Evolutionary conservation across 2,888 invertebrate genomes (phyloP), one percentile per base, ranked within the genome.

Genomic region (Drosophila villosipedis): DNA sequence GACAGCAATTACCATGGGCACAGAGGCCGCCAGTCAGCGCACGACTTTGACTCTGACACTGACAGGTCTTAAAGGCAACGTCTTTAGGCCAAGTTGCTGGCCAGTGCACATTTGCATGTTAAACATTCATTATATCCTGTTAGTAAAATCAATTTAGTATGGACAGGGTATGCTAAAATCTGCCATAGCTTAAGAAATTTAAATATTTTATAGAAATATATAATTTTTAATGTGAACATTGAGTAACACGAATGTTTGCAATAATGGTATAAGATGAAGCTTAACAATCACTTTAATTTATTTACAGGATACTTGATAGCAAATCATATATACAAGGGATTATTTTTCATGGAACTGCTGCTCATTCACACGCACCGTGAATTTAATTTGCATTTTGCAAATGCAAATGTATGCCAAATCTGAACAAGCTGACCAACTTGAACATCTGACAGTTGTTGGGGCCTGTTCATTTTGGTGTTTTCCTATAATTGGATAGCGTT

Each of bases 331-430:
- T 10, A 16, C 1, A 28, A 16, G 12, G 19, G 3, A 9, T 39
- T 52, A 19, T 49, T 43, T 60, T 37, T 55, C 28, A 12, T 37
- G 43, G n/a, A 43, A 14, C 43, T 60, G 22, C 49, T 73, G 66
- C 64, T 62, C 82, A 62, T 81, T 80, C 82, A 54, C 82, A 78
- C 78, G 79, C 79, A 53, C 60, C 65, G 72, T 53, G 63, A 82
- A 82, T 88, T 83, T 80, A 84, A 89, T 91, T 89, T 89, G 84
- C 89, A 91, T 88, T 82, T 37, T 66, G 79, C 43, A 76, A 83
- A 83, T 88, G 88, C 88, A 90, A 91, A 91, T 89, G 75, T 74
- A 81, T 68, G 70, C 61, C 25, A 69, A 61, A 66, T 62, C 77
- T 65, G 31, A 58, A 72, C 77, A 80, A 76, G 65, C 66, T 72